Evolutionary conservation across 2,888 invertebrate species (phyloP).

Genomic region (Papilio gigon): DNA sequence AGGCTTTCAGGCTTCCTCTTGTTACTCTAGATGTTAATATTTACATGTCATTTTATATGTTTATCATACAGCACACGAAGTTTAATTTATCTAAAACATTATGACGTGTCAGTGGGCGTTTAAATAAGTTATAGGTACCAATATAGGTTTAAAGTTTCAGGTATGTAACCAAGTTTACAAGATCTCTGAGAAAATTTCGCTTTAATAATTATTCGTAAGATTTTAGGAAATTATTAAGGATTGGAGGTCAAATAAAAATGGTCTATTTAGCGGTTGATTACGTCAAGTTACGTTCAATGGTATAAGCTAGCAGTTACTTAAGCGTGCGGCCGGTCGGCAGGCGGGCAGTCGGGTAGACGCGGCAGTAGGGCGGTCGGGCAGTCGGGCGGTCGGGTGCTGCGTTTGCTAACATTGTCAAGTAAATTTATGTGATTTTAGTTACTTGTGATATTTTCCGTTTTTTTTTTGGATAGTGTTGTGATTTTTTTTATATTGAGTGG

Average conservation of each 20-base stretch:
- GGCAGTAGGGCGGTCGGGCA: conserved; percentile 51
- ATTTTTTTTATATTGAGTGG: conserved; percentile 50
- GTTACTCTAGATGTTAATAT: too few species aligned
- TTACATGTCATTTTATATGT: too few species aligned
- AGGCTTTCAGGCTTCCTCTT: too few species aligned
- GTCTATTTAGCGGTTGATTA: conserved; percentile 43
- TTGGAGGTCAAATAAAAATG: conserved; percentile 40
- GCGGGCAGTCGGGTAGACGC: conserved; percentile 63
- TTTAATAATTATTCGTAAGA: background rate
- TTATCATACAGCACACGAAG: too few species aligned
- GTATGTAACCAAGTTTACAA: background rate
- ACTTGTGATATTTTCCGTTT: conserved; percentile 53
- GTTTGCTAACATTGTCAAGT: conserved; percentile 64
- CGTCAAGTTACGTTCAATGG: conserved; percentile 46
- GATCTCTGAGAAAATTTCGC: background rate
- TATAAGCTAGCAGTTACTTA: conserved; percentile 52
- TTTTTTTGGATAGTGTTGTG: conserved; percentile 54
- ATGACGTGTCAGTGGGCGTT: background rate
- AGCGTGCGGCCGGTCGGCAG: conserved; percentile 57
- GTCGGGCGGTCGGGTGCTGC: conserved; percentile 59
- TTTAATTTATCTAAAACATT: too few species aligned
- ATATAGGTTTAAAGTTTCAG: too few species aligned
- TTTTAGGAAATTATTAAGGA: conserved; percentile 6
- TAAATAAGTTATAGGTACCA: background rate
- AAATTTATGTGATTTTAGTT: conserved; percentile 62